Conservation (phyloP, 2,888 invertebrate species). For the Melipona beecheii region DNA sequence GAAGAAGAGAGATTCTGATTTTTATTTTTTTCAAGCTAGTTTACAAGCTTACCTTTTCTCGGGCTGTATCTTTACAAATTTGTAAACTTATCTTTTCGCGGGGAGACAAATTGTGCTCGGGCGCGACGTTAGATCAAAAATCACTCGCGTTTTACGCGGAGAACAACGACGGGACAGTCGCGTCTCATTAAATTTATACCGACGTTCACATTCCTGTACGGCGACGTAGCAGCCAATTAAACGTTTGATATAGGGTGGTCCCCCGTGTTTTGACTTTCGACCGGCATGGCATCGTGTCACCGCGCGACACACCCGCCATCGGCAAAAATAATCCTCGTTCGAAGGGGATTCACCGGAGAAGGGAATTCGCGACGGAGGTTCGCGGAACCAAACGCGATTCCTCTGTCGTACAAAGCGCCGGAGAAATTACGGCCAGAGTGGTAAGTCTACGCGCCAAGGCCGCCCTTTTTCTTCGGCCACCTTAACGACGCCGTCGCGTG, state of each 20-base stretch:
- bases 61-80: too few species aligned
- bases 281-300: conserved; percentile 22
- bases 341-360: conserved; percentile 27
- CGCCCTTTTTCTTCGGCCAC: conserved; percentile 12
- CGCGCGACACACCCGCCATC: conserved; percentile 15
- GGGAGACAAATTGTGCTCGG: conserved; percentile 14
- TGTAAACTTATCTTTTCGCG: neutral
- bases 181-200: conserved; percentile 69
- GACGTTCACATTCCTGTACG: conserved; percentile 59
- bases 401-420: conserved; percentile 42
- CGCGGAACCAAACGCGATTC: conserved; percentile 43
- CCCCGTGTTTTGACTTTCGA: conserved; percentile 64
- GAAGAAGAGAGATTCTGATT: neutral
- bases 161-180: conserved; percentile 18
- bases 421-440: conserved; percentile 41
- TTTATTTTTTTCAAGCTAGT: too few species aligned
- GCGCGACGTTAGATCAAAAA: conserved; percentile 47
- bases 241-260: conserved; percentile 65
- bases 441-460: conserved; percentile 22
- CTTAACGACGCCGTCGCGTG: conserved; percentile 1
- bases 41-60: neutral
- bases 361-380: conserved; percentile 34
- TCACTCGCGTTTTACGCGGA: conserved; percentile 17
- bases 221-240: conserved; percentile 70
- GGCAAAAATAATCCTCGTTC: conserved; percentile 62